Evolutionary conservation across 2,113 vertebrate species (phyloP), one percentile per base, ranked within the genome.

Genomic region (Charadrius vociferus): DNA sequence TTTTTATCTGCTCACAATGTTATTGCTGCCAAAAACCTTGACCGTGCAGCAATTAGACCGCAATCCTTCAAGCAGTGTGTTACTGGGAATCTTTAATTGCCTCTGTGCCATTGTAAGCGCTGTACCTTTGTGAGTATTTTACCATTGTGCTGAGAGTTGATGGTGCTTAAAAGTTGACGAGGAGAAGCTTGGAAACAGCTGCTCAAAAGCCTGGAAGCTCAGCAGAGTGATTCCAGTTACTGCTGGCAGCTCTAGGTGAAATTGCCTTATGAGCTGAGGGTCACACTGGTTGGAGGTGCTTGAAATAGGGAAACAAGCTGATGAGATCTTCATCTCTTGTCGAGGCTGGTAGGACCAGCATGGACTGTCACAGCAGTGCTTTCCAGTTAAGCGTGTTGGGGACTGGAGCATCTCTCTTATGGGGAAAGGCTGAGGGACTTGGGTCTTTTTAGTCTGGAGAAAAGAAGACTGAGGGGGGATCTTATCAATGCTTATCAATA

Each of bases 11-110:
- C 20, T 77, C 13, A 4, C 37, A 5, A 0, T 12, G 37, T 66
- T 67, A 14, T 4, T 66, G 41, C 88, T 86, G 92, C 88, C 90
- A 66, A 90, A 90, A 92, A 20, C 92, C 88, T 94, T 93, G 92
- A 72, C 84, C 3, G 0, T 47, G 84, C 70, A 62, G 81, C 87
- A 75, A 49, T 95, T 87, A 87, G 74, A 82, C 58, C 0, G 1
- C 81, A 22, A 4, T 87, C 80, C 53, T 67, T 77, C 23, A 27
- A 81, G 70, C 86, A 71, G 68, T 0, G 0, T 34, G 61, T 78
- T 94, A 82, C 56, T 94, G 95, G 83, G 89, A 93, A 94, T 94
- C 95, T 94, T 91, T 95, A 95, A 95, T 89, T 72, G 86, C 81
- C 50, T 80, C 71, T n/a, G 37, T 87, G 47, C 50, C 5, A 2